Conservation (phyloP, 2,113 vertebrate genomes). For the Ochotona princeps region DNA sequence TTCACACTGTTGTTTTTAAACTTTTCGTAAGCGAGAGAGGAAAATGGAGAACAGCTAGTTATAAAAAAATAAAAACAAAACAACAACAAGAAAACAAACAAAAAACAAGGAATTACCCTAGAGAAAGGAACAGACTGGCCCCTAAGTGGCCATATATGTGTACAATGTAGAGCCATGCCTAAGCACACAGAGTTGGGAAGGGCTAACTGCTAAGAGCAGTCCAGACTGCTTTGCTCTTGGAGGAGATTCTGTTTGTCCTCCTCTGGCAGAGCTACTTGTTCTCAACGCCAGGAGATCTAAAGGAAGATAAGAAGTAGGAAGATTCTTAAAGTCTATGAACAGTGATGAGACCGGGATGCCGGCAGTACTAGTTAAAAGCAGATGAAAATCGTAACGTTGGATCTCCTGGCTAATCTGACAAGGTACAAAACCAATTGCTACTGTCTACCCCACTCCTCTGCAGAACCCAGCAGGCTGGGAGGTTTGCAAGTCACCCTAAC, state of each 20-base stretch:
- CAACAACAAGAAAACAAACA: too few relatives aligned
- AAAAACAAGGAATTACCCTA: background rate
- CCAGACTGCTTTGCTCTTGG: background rate
- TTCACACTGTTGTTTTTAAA: background rate
- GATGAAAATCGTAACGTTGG: background rate
- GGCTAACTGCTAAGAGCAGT: background rate
- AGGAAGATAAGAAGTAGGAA: background rate
- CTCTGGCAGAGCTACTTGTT: background rate
- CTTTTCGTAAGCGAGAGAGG: background rate
- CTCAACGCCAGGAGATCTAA: background rate
- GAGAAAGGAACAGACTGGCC: background rate
- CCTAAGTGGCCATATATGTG: background rate
- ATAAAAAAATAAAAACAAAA: too few relatives aligned
- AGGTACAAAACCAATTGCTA: background rate
- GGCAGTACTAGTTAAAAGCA: background rate
- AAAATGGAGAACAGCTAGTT: background rate
- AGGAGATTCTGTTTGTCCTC: background rate
- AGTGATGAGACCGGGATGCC: background rate
- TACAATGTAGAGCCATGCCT: background rate
- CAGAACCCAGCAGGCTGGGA: background rate
- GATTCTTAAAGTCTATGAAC: background rate
- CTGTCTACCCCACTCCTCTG: fast-evolving
- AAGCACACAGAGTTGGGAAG: background rate
- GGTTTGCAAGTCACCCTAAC: background rate
- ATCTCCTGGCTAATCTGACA: background rate